Evolutionary conservation across 2,797 vertebrate species (phyloP).

Genomic region (Coranthus polyacanthus): DNA sequence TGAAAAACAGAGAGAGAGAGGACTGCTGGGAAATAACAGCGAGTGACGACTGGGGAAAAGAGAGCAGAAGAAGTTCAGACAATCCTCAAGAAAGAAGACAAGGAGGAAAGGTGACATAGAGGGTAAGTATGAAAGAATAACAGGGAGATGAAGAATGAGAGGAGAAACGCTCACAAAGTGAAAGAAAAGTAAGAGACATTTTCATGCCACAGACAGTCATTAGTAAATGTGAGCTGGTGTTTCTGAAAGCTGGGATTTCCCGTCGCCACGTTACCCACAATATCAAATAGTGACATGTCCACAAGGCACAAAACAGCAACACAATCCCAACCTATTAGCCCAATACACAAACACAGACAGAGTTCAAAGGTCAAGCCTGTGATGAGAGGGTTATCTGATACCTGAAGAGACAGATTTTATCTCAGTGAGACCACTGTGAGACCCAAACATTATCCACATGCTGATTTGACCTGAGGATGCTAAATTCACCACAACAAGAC

Average conservation of each 20-base stretch:
- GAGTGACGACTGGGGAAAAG: too few relatives aligned
- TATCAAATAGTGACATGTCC: neutral
- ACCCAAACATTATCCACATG: neutral
- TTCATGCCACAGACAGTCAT: slow-evolving; percentile 8
- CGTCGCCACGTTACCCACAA: neutral
- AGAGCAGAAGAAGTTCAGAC: neutral
- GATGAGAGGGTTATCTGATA: slow-evolving; percentile 16
- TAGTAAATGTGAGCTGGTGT: neutral
- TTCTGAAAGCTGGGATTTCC: slow-evolving; percentile 6
- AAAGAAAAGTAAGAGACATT: neutral
- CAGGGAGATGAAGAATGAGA: too few relatives aligned
- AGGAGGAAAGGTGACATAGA: neutral
- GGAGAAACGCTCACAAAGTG: neutral
- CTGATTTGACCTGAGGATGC: slow-evolving; percentile 1
- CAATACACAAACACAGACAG: neutral
- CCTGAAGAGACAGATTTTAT: slow-evolving; percentile 19
- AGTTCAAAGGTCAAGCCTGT: slow-evolving; percentile 2
- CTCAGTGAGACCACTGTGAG: neutral
- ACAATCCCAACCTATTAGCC: neutral
- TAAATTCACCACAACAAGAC: neutral
- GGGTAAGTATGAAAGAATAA: neutral
- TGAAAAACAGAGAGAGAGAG: neutral
- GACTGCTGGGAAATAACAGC: too few relatives aligned
- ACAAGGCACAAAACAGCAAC: neutral
- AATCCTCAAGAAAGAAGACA: neutral